Conservation (phyloP, 1,140 invertebrate genomes). For the Ceratosolen fusciceps region DNA sequence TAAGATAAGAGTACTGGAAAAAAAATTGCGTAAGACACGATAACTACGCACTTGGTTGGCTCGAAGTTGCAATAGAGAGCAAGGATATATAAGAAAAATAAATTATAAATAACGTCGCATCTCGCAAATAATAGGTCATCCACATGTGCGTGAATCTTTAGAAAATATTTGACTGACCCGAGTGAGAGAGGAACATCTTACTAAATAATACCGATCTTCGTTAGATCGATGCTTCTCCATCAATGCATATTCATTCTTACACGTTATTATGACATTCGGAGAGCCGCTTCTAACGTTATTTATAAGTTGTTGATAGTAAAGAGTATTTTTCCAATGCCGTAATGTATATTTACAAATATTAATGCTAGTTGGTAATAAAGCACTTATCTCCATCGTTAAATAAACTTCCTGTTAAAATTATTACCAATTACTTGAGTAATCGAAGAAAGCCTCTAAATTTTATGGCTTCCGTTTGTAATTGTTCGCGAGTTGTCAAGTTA, state of each 20-base stretch:
- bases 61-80: constrained; percentile 1
- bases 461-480: too few species aligned
- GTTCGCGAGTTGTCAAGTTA: too few species aligned
- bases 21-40: constrained; percentile 41
- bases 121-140: constrained; percentile 17
- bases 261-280: too few species aligned
- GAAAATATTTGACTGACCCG: neutral
- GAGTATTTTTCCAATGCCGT: neutral
- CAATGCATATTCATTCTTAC: too few species aligned
- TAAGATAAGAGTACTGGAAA: constrained; percentile 27
- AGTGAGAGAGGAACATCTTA: neutral
- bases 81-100: constrained; percentile 23
- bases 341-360: neutral
- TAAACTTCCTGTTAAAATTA: neutral
- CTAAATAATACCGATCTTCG: neutral
- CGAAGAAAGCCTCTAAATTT: too few species aligned
- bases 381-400: neutral
- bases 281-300: too few species aligned
- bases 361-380: neutral
- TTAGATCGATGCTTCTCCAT: neutral
- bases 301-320: too few species aligned
- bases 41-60: constrained; percentile 24
- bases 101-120: constrained; percentile 11
- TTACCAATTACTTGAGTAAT: neutral
- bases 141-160: neutral